These are phyloP conservation scores for Melanaphis sacchari DNA, from an alignment of 1,140 invertebrate species.

Conservation along the genomic window DNA sequence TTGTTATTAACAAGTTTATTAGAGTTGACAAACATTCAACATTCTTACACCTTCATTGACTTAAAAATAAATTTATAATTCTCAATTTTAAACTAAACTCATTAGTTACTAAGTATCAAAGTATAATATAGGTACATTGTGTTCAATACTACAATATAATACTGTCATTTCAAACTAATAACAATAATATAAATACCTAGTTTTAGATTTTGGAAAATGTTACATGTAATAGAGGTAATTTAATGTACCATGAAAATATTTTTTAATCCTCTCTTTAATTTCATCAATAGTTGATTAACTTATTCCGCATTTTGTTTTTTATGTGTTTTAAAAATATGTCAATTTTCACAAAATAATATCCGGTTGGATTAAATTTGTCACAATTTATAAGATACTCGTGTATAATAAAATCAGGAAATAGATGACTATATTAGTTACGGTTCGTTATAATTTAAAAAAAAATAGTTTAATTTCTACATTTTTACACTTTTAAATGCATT, in stretches of 20 bases:
- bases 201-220: neutral
- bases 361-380: neutral
- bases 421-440: neutral
- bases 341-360: slow-evolving; percentile 10
- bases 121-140: neutral
- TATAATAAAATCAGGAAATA: neutral
- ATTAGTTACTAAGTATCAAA: neutral
- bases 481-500: neutral
- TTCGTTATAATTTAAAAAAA: neutral
- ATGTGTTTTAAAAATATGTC: neutral
- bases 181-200: neutral
- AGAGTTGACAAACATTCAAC: neutral
- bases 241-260: neutral
- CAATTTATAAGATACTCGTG: neutral
- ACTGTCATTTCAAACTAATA: neutral
- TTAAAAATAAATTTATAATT: neutral
- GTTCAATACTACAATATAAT: neutral
- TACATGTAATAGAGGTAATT: neutral
- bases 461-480: neutral
- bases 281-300: neutral
- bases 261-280: neutral
- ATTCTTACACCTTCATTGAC: neutral
- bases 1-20: neutral
- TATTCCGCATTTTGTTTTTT: neutral
- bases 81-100: neutral